Evolutionary conservation across 1,140 invertebrate genomes (phyloP), one percentile per base, ranked within the genome.

Genomic region (Portunus trituberculatus): DNA sequence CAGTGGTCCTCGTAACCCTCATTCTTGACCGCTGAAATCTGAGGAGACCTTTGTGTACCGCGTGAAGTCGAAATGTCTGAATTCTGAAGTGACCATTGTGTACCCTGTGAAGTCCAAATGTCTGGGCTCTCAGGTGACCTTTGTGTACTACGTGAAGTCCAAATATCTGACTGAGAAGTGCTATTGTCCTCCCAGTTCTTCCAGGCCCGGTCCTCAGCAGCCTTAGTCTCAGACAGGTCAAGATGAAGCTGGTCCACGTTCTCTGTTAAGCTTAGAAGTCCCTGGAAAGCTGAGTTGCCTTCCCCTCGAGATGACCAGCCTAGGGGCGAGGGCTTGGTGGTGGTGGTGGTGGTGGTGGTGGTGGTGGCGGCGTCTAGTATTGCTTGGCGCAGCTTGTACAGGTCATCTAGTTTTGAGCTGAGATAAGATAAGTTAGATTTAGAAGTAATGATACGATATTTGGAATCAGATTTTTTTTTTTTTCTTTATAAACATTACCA

Each of bases 391-490:
- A 93, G 39, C 45, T 88, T 93, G 84, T 93, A 93, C 28, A 93
- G 48, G 45, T 93, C 84, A 2, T 83, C 84, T 31, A 93, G 82
- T 32, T 67, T 93, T 46, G 92, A 93, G 12, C 92, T 93, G 84
- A 7, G 14, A 32, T 12, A 31, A 20, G 67, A 39, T 6, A 39
- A 39, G 39, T 39, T 39, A 39, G 39, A n/a, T 45, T 25, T 39
- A 46, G 1, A 25, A 46, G 25, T 32, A 16, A 45, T 45, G 3
- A 25, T 2, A 8, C 25, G 32, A 32, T 0, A 39, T 25, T 16
- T 7, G 16, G 16, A 16, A 20, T 10, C n/a, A 16, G 16, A n/a
- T 29, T 87, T n/a, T n/a, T n/a, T n/a, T n/a, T n/a, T n/a, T n/a
- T n/a, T n/a, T n/a, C n/a, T n/a, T n/a, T n/a, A n/a, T n/a, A n/a